These are phyloP conservation scores for Propithecus coquereli DNA, from an alignment of 2,113 vertebrate genomes.

Conservation along the genomic window DNA sequence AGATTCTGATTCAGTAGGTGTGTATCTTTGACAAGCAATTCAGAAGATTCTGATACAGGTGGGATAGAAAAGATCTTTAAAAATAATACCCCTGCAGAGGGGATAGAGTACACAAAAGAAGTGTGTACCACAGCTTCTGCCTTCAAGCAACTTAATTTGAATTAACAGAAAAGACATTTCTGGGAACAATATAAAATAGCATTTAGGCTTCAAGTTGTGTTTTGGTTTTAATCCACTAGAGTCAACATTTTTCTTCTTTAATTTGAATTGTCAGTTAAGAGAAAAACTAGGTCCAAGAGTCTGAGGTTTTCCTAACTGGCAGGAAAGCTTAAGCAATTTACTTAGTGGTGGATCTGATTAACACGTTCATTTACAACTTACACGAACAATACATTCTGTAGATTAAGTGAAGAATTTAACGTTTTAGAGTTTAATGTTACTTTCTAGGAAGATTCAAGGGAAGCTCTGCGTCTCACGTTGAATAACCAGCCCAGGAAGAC, in stretches of 20 bases:
- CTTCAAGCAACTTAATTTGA: background rate
- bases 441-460: background rate
- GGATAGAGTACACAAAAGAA: background rate
- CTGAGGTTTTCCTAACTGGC: background rate
- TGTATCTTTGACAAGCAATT: background rate
- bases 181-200: background rate
- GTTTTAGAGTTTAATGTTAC: background rate
- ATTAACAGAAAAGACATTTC: background rate
- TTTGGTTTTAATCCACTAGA: background rate
- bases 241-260: conserved; percentile 13
- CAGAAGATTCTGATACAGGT: background rate
- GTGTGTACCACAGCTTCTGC: background rate
- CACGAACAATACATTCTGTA: background rate
- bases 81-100: background rate
- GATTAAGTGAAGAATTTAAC: conserved; percentile 27
- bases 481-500: background rate
- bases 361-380: background rate
- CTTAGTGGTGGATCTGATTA: background rate
- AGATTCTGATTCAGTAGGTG: background rate
- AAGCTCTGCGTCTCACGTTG: background rate
- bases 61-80: no score
- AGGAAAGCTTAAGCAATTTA: background rate
- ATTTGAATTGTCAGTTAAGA: conserved; percentile 22
- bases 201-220: background rate
- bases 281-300: background rate